Conservation (phyloP, 2,888 invertebrate genomes). For the Anarsia innoxiella region DNA sequence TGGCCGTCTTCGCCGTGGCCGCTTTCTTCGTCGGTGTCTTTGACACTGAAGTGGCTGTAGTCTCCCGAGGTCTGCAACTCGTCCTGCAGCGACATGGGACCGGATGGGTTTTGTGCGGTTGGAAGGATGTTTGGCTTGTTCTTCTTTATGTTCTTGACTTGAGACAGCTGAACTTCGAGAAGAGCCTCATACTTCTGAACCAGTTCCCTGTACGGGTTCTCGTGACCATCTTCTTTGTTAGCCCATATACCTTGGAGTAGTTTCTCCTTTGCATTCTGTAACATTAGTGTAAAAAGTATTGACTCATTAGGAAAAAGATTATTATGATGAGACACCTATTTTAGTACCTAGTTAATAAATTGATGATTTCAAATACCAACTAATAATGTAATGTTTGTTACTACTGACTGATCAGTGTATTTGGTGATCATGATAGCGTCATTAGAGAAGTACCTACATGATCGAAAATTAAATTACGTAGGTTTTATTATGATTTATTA, state of each 20-base stretch:
- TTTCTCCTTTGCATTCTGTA: conserved; percentile 69
- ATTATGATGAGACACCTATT: too few relatives aligned
- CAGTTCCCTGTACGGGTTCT: conserved; percentile 85
- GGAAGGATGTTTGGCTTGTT: conserved; percentile 42
- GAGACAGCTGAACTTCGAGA: conserved; percentile 82
- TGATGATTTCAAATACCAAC: too few relatives aligned
- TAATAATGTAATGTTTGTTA: too few relatives aligned
- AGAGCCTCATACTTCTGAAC: conserved; percentile 91
- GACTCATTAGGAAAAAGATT: too few relatives aligned
- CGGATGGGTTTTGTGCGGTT: conserved; percentile 48
- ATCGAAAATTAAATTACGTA: too few relatives aligned
- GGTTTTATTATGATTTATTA: too few relatives aligned
- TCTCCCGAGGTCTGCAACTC: conserved; percentile 85
- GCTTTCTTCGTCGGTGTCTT: conserved; percentile 79
- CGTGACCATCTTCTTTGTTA: conserved; percentile 68
- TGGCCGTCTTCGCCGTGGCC: conserved; percentile 75
- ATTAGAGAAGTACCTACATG: too few relatives aligned
- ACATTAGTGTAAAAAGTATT: too few relatives aligned
- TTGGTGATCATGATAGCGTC: too few relatives aligned
- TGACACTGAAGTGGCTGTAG: conserved; percentile 78
- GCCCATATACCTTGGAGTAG: conserved; percentile 70
- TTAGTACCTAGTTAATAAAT: too few relatives aligned
- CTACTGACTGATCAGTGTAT: too few relatives aligned
- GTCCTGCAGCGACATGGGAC: conserved; percentile 78
- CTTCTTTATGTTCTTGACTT: conserved; percentile 70